phyloP scores from a whole-genome alignment of 2,113 vertebrate species.

The Eulacestoma nigropectus region DNA sequence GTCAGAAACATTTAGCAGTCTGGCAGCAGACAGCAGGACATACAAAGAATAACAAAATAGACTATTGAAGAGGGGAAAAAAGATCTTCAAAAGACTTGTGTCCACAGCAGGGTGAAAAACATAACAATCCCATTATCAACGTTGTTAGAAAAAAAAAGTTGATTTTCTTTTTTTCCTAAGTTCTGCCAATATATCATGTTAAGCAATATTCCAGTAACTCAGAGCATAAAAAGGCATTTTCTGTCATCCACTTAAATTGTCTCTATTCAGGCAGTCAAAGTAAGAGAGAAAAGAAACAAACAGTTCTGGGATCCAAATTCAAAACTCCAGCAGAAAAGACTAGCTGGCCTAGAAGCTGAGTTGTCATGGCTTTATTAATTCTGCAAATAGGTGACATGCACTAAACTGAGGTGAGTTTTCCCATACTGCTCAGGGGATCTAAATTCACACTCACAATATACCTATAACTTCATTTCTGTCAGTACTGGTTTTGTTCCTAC shows the following conservation, averaged over 20 bases:
- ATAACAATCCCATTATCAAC: neutral
- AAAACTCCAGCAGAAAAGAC: neutral
- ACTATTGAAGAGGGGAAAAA: neutral
- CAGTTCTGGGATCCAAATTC: neutral
- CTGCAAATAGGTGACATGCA: neutral
- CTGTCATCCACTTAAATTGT: neutral
- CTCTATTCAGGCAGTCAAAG: neutral
- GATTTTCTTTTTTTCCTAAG: neutral
- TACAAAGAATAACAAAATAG: constrained; percentile 64
- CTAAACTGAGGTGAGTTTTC: neutral
- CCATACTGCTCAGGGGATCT: neutral
- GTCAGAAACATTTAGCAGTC: constrained; percentile 51
- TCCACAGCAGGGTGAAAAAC: constrained; percentile 45
- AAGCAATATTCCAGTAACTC: neutral
- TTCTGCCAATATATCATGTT: neutral
- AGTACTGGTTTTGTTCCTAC: neutral
- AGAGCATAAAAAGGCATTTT: neutral
- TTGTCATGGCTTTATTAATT: neutral
- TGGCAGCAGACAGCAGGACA: constrained; percentile 43
- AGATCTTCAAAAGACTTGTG: constrained; percentile 31
- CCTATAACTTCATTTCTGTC: neutral
- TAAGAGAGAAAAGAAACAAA: neutral
- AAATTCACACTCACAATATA: neutral
- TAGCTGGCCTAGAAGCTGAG: neutral
- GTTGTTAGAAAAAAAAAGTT: neutral